Percentiles rank a stretch among this genome's conserved stretches.
These are phyloP conservation scores for Pantherophis alleghaniensis DNA, from an alignment of 2,797 vertebrate species.

Conservation along the genomic window DNA sequence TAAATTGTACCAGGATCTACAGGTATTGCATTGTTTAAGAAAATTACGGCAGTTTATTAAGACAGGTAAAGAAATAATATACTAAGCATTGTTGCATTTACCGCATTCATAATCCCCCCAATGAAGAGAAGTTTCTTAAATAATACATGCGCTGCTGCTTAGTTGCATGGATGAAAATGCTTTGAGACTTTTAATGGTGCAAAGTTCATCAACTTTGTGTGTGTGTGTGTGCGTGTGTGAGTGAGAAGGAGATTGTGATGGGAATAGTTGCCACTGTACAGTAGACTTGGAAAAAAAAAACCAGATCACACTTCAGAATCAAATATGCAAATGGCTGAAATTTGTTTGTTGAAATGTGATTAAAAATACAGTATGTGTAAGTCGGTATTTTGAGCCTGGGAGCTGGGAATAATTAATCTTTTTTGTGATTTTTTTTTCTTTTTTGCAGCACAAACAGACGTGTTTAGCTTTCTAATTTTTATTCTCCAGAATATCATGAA, in stretches of 20 bases:
- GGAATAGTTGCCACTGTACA: constrained; percentile 58
- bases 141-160: constrained; percentile 37
- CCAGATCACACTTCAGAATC: constrained; percentile 38
- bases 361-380: constrained; percentile 23
- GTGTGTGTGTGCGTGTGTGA: neutral
- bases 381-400: neutral
- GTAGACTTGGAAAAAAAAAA: constrained; percentile 1
- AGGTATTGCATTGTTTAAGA: neutral
- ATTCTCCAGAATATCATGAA: neutral
- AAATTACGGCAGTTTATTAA: neutral
- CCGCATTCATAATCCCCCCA: neutral
- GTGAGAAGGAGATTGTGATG: neutral
- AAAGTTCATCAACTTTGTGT: constrained; percentile 32
- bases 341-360: constrained; percentile 37
- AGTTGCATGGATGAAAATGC: constrained; percentile 40
- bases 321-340: constrained; percentile 33
- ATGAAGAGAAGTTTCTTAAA: constrained; percentile 6
- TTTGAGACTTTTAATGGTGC: constrained; percentile 27
- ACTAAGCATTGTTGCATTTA: neutral
- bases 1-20: neutral
- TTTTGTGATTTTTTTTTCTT: neutral
- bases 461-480: neutral
- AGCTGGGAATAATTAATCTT: constrained; percentile 21
- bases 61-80: neutral
- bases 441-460: neutral